These are phyloP conservation scores for Poeciliopsis paucimaculata DNA, from an alignment of 2,797 vertebrate genomes.

Conservation along the genomic window DNA sequence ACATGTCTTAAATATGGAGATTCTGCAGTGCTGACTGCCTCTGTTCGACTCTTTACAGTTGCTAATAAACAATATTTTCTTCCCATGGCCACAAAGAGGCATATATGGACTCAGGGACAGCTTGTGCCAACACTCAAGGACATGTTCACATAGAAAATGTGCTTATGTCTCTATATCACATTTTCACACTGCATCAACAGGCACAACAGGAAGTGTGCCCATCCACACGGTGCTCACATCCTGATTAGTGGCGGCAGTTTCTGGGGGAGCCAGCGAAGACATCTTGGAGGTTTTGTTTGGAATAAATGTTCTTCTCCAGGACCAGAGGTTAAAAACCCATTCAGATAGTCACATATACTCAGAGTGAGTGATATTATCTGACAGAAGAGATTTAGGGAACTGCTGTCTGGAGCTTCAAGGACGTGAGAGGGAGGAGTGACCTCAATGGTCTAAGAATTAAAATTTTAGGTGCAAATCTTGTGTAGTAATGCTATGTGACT, in stretches of 20 bases:
- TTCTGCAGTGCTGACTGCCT: constrained; percentile 27
- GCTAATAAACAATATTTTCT: constrained; percentile 31
- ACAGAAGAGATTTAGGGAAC: constrained; percentile 42
- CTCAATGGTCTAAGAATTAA: constrained; percentile 5
- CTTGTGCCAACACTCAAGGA: constrained; percentile 33
- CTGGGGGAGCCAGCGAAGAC: constrained; percentile 56
- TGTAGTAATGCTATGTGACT: background rate
- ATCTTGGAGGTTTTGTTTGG: constrained; percentile 61
- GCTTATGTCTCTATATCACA: constrained; percentile 28
- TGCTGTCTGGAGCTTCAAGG: background rate
- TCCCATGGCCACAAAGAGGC: constrained; percentile 17
- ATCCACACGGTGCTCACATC: constrained; percentile 37
- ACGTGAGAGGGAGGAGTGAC: constrained; percentile 15
- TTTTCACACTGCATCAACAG: constrained; percentile 43
- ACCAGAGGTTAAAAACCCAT: constrained; percentile 72
- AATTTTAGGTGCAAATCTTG: constrained; percentile 22
- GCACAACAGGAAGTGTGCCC: constrained; percentile 49
- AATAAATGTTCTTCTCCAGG: constrained; percentile 57
- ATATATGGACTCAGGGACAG: constrained; percentile 28
- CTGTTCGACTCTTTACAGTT: constrained; percentile 20
- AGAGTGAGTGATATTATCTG: constrained; percentile 40
- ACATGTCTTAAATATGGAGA: constrained; percentile 46
- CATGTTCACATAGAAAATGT: constrained; percentile 22
- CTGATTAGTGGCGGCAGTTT: constrained; percentile 73
- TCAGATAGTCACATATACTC: constrained; percentile 54